Evolutionary conservation across 2,113 vertebrate genomes (phyloP), one percentile per base, ranked within the genome.

Genomic region (Burhinus oedicnemus): DNA sequence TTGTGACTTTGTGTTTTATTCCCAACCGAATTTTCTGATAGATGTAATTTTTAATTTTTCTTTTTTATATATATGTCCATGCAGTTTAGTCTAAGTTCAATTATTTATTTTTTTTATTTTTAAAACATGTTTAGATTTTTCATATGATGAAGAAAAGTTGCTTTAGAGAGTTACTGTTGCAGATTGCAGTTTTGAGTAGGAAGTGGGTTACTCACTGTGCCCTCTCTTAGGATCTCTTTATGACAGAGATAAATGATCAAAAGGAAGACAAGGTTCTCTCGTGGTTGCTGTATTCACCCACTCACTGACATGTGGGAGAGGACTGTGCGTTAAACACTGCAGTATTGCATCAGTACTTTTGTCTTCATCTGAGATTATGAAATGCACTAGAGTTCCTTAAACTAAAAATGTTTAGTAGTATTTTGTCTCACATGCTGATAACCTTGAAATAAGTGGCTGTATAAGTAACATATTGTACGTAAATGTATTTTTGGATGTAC

Each of bases 261-360:
- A 98, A 98, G 98, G 98, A 98, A 98, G 97, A 97, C 95, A 98
- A 96, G 96, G 90, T 98, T 97, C 97, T 97, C 95, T 97, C 65
- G 97, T 98, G 98, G 98, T 98, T 98, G 97, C 94, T 80, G 89
- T 87, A 14, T 45, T 96, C 92, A 91, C 94, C 96, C 96, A 93
- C 87, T 83, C 78, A 40, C 12, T 72, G 90, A 12, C 77, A 34
- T 11, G 90, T 93, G 93, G 87, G 66, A 92, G 60, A 71, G 54
- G 49, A 15, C 0, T 52, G 95, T 94, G 96, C 69, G 69, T 96
- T 96, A 87, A 54, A 69, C 54, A 1, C 71, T 57, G 79, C 75
- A 15, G 15, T 64, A 6, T 97, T 96, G 83, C 97, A 70, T 95
- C 94, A 96, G 60, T n/a, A 51, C 83, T 78, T 49, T 89, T 78